A percentile compares a stretch with the other conserved stretches of the same genome.
phyloP scores from a whole-genome alignment of 2,888 invertebrate genomes.

The Heliconius hortense region DNA sequence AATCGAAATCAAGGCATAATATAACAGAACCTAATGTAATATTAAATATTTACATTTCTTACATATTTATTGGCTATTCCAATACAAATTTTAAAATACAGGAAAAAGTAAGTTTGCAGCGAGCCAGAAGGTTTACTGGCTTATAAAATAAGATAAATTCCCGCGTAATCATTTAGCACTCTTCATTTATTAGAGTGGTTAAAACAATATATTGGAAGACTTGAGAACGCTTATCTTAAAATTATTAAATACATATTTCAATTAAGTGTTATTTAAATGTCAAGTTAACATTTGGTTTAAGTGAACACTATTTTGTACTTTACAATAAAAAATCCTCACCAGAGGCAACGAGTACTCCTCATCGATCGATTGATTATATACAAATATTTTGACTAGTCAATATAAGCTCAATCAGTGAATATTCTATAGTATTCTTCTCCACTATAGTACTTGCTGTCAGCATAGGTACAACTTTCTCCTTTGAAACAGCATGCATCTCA shows the following conservation, averaged over 20 bases:
- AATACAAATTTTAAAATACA: background rate
- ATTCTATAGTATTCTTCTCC: constrained; percentile 4
- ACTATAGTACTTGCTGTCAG: background rate
- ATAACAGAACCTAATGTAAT: background rate
- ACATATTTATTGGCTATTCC: background rate
- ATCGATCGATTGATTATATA: background rate
- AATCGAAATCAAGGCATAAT: background rate
- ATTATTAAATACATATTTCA: constrained; percentile 13
- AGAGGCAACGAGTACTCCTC: background rate
- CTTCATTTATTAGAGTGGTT: background rate
- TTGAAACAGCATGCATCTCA: background rate
- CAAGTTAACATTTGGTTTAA: constrained; percentile 7
- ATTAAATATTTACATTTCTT: background rate
- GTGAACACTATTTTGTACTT: constrained; percentile 22
- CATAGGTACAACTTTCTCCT: background rate
- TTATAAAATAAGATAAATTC: background rate
- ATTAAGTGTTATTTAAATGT: background rate
- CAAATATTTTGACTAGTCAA: constrained; percentile 20
- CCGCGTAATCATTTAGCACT: background rate
- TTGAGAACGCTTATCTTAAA: background rate
- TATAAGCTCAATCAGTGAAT: constrained; percentile 18
- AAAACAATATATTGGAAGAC: constrained; percentile 14
- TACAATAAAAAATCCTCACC: background rate
- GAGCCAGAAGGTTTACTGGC: no score
- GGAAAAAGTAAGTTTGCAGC: background rate